phyloP scores from a whole-genome alignment of 2,113 vertebrate species.

The Petaurus breviceps region DNA sequence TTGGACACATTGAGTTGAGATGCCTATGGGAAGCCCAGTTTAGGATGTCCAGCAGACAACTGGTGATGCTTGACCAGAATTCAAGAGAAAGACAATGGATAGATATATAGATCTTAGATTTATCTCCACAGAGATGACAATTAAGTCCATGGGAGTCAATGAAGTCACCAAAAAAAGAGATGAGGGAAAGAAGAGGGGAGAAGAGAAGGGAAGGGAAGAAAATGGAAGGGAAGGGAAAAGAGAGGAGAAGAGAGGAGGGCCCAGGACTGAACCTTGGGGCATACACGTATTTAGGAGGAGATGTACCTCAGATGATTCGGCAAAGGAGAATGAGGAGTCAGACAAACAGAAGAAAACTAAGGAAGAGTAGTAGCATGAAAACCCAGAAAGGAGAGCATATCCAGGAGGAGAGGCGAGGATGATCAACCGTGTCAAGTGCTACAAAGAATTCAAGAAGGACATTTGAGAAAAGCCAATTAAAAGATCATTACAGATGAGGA shows the following conservation, averaged over 20 bases:
- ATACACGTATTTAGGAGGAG: neutral
- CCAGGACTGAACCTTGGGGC: too few species aligned
- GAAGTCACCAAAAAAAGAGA: too few species aligned
- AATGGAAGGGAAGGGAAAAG: neutral
- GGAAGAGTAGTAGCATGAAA: too few species aligned
- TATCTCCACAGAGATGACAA: too few species aligned
- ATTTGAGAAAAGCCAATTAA: neutral
- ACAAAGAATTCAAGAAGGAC: neutral
- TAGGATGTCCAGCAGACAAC: too few species aligned
- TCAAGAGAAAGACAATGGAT: too few species aligned
- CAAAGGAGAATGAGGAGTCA: neutral
- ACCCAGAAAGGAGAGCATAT: neutral
- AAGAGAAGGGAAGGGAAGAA: neutral
- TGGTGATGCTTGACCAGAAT: too few species aligned
- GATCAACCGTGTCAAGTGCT: neutral
- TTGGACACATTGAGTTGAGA: too few species aligned
- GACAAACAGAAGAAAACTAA: neutral
- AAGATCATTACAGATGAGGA: neutral
- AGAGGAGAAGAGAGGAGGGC: neutral
- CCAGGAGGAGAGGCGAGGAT: neutral
- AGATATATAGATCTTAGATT: too few species aligned
- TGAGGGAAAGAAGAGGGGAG: constrained; percentile 16
- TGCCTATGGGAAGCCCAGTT: too few species aligned
- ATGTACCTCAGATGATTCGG: too few species aligned
- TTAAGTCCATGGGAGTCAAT: too few species aligned